Evolutionary conservation across 2,888 invertebrate species (phyloP).

Genomic region (Chirona hameri): DNA sequence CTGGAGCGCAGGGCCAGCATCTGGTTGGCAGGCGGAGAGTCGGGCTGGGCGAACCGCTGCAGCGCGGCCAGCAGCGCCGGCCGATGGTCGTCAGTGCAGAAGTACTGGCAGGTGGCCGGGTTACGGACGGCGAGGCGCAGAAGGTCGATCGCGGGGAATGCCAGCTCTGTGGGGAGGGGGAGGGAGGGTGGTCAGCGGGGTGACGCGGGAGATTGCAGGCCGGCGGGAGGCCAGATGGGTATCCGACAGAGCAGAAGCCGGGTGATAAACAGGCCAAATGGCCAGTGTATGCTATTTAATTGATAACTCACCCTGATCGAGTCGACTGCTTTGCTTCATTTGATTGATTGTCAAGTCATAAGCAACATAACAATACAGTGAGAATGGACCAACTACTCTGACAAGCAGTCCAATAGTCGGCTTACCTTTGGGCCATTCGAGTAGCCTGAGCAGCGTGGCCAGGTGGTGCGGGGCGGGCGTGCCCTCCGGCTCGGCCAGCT

Average conservation of each 20-base stretch:
- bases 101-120: constrained; percentile 56
- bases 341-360: too few relatives aligned
- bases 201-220: too few relatives aligned
- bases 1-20: constrained; percentile 72
- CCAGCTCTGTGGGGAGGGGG: constrained; percentile 54
- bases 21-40: constrained; percentile 62
- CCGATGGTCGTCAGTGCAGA: constrained; percentile 49
- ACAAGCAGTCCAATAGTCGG: too few relatives aligned
- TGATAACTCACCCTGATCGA: too few relatives aligned
- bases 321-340: too few relatives aligned
- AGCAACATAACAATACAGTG: too few relatives aligned
- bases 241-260: too few relatives aligned
- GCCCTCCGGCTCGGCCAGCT: constrained; percentile 46
- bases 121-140: constrained; percentile 76
- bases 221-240: too few relatives aligned
- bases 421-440: constrained; percentile 70
- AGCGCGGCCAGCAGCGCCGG: constrained; percentile 49
- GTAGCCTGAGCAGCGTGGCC: constrained; percentile 57
- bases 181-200: too few relatives aligned
- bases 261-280: too few relatives aligned
- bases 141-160: constrained; percentile 86
- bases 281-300: too few relatives aligned
- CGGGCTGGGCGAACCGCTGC: constrained; percentile 49
- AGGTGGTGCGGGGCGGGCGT: constrained; percentile 51
- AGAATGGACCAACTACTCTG: too few relatives aligned